Base-by-base conservation (phyloP, 2,113 vertebrate genomes). In the Melanerpes formicivorus region DNA sequence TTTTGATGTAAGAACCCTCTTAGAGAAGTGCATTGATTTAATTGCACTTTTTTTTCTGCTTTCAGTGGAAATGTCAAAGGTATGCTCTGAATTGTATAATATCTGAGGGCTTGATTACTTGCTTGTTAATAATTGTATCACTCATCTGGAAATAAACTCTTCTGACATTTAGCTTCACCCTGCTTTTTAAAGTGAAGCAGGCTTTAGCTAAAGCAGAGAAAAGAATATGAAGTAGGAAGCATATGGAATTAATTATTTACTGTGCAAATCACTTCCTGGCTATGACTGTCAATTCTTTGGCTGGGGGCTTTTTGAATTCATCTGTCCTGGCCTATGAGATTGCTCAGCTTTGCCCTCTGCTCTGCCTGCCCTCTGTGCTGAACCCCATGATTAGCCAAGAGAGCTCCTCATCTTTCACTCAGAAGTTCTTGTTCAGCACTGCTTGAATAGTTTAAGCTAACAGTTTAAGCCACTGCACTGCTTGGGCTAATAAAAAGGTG, bases 91-190 rank as follows among this genome's bases (percentile, higher is more conserved):
- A 93, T 94, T 93, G 70, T 67, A 17, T 88, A 88, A 90, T 83
- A 83, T 84, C 62, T 67, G 73, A 88, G 56, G 80, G 27, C 73
- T 87, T 92, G 79, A 95, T 95, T 93, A 87, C 71, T 95, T 85
- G 84, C 55, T 90, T 77, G 40, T 91, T 91, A 90, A 91, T 85
- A 87, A 91, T 74, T 77, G 56, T 58, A 84, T 93, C 88, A 83
- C 48, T 95, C 85, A 90, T 85, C 80, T 78, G 82, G 69, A 95
- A 96, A 82, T 67, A 89, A 93, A 74, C 18, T 70, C 46, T 67
- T 88, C 75, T 91, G 87, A 83, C 93, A 93, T 93, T 93, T 85
- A 90, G 79, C 70, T 83, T 90, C 58, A 37, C 14, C 79, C 71
- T 77, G 50, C 42, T 91, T 93, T 86, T 74, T 48, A 59, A 91